phyloP scores from a whole-genome alignment of 2,113 vertebrate species.

The Caranx ignobilis region DNA sequence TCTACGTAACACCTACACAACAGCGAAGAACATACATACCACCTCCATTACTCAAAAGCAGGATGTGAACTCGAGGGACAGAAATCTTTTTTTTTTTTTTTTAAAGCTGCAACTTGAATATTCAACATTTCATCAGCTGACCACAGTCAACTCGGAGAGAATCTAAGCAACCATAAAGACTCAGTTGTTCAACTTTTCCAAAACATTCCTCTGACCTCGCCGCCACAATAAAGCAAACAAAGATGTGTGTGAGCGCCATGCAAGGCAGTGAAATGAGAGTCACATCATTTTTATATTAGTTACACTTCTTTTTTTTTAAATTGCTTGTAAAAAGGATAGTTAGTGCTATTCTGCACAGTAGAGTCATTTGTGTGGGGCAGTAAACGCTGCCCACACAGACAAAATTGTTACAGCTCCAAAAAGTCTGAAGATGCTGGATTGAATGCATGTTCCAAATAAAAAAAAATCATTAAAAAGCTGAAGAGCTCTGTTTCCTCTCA shows the following conservation, averaged over 20 bases:
- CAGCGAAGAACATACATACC: slow-evolving; percentile 27
- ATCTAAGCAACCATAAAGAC: slow-evolving; percentile 24
- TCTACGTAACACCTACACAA: slow-evolving; percentile 55
- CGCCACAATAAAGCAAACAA: slow-evolving; percentile 55
- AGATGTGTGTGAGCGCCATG: slow-evolving; percentile 23
- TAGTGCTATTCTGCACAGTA: background rate
- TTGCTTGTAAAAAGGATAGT: background rate
- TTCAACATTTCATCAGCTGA: slow-evolving; percentile 39
- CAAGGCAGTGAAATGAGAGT: slow-evolving; percentile 6
- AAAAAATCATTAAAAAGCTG: background rate
- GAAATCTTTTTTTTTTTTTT: background rate
- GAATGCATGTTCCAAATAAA: background rate
- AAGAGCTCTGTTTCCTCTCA: background rate
- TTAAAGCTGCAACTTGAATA: slow-evolving; percentile 20
- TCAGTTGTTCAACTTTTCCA: slow-evolving; percentile 51
- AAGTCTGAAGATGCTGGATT: background rate
- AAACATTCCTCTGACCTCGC: slow-evolving; percentile 28
- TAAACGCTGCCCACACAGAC: slow-evolving; percentile 12
- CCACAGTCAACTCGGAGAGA: slow-evolving; percentile 36
- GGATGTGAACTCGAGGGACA: background rate
- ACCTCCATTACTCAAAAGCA: slow-evolving; percentile 28
- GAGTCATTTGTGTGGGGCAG: slow-evolving; percentile 17
- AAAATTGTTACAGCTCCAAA: background rate
- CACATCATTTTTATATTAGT: slow-evolving; percentile 28
- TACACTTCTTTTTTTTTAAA: slow-evolving; percentile 6